A percentile compares a stretch with the other conserved stretches of the same genome.
These are phyloP conservation scores for Eutrigla gurnardus DNA, from an alignment of 2,797 vertebrate genomes.

Conservation along the genomic window DNA sequence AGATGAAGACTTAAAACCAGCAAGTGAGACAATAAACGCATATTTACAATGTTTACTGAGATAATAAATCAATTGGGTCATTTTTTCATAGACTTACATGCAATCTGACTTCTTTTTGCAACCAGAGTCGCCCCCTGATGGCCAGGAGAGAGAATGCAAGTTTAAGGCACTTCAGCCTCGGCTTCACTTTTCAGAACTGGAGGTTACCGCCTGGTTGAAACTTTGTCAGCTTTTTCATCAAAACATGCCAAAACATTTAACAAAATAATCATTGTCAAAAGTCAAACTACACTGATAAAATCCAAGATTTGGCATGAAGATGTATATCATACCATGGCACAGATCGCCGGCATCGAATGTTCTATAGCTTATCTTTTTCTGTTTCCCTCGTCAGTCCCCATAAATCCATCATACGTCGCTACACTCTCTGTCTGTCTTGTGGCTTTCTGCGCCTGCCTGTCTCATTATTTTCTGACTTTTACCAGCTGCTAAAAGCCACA, in stretches of 20 bases:
- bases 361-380: not conserved
- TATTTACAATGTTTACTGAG: too few species aligned
- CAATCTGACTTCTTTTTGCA: too few species aligned
- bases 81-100: too few species aligned
- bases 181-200: too few species aligned
- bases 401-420: conserved; percentile 38
- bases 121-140: too few species aligned
- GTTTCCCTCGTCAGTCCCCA: conserved; percentile 11
- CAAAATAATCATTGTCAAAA: not conserved
- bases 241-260: not conserved
- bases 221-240: not conserved
- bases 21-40: too few species aligned
- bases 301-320: not conserved
- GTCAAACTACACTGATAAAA: conserved; percentile 1
- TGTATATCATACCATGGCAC: not conserved
- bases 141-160: too few species aligned
- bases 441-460: conserved; percentile 30
- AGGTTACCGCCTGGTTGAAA: too few species aligned
- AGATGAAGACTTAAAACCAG: too few species aligned
- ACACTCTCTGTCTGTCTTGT: conserved; percentile 13
- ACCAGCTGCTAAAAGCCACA: conserved; percentile 35
- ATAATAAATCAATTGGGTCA: too few species aligned
- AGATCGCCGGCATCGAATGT: conserved; percentile 1
- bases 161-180: too few species aligned
- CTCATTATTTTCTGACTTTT: conserved; percentile 64